Conservation (phyloP, 2,888 invertebrate genomes). For the Melanchra persicariae region DNA sequence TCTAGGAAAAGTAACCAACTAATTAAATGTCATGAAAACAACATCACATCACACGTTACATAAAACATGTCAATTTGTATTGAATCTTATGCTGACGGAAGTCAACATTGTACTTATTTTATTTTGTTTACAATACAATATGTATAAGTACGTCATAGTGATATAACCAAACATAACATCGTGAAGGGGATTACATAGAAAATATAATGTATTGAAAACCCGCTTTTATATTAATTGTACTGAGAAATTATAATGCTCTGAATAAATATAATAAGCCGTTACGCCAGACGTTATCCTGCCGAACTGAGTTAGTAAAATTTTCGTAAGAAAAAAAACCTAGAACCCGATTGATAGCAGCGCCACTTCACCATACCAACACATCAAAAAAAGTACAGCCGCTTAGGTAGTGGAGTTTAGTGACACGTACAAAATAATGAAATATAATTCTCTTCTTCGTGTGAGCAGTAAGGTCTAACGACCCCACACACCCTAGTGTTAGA, state of each 20-base stretch:
- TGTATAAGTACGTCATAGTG: conserved; percentile 35
- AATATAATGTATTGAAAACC: conserved; percentile 19
- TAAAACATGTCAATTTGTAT: conserved; percentile 33
- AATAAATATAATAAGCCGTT: neutral
- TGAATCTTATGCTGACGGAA: conserved; percentile 23
- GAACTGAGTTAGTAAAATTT: too few species aligned
- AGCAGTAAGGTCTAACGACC: too few species aligned
- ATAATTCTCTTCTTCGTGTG: too few species aligned
- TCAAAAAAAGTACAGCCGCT: too few species aligned
- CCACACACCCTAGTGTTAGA: too few species aligned
- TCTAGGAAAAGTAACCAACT: conserved; percentile 19
- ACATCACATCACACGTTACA: conserved; percentile 6
- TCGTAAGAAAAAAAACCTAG: too few species aligned
- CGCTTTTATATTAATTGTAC: conserved; percentile 1
- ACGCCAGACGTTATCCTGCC: too few species aligned
- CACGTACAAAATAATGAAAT: too few species aligned
- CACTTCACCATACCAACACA: too few species aligned
- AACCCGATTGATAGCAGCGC: too few species aligned
- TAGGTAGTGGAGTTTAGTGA: too few species aligned
- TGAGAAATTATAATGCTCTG: conserved; percentile 4
- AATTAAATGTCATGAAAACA: conserved; percentile 35
- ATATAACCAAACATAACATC: conserved; percentile 28
- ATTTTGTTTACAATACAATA: conserved; percentile 48
- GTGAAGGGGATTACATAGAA: conserved; percentile 27
- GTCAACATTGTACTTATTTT: conserved; percentile 11